These are phyloP conservation scores for Heliornis fulica DNA, from an alignment of 2,113 vertebrate genomes.

Conservation along the genomic window DNA sequence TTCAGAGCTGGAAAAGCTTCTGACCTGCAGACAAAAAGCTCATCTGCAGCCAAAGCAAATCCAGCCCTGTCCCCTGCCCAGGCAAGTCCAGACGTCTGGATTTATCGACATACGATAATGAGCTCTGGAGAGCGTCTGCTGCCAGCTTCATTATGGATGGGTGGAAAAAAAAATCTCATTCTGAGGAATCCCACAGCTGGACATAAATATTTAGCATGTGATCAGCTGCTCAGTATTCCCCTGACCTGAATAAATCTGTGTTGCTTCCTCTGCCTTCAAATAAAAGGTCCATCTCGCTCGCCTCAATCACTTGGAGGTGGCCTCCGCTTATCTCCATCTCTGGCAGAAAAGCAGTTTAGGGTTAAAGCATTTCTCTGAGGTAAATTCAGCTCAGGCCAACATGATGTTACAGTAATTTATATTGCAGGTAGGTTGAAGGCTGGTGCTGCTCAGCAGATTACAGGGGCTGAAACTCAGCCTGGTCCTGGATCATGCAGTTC, in stretches of 20 bases:
- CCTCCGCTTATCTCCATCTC: neutral
- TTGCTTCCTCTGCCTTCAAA: neutral
- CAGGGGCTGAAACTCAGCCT: neutral
- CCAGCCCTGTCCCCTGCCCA: neutral
- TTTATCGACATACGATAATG: neutral
- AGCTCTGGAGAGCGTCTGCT: neutral
- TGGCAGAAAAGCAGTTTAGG: neutral
- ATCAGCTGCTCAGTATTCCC: neutral
- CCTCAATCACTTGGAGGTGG: neutral
- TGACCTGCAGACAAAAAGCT: neutral
- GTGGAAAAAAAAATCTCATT: neutral
- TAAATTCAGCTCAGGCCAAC: neutral
- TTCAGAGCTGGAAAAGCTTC: neutral
- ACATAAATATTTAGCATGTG: constrained; percentile 18
- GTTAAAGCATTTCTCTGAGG: neutral
- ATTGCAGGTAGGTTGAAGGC: too few relatives aligned
- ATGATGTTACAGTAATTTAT: neutral
- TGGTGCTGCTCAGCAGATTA: neutral
- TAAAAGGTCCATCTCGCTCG: neutral
- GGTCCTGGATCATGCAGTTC: neutral
- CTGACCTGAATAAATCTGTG: constrained; percentile 20
- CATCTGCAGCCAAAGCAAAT: neutral
- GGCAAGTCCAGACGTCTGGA: accelerated
- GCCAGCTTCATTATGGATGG: neutral
- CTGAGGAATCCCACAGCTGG: neutral